Evolutionary conservation across 1,140 invertebrate species (phyloP).

Genomic region (Drosophila kepulauana): DNA sequence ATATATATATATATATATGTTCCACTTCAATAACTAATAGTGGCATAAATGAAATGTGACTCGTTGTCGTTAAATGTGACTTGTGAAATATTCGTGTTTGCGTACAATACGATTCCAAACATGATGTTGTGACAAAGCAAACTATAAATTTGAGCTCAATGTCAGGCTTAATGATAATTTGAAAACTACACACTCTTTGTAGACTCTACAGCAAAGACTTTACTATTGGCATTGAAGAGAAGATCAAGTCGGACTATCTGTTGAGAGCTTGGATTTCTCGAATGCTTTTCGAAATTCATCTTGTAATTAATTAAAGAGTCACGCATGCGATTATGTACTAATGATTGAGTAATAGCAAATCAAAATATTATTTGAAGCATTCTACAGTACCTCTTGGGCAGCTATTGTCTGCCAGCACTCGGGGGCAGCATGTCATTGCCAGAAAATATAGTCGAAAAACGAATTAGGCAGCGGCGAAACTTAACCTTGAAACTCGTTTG

Average conservation of each 20-base stretch:
- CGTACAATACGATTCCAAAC: constrained; percentile 12
- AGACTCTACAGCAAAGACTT: constrained; percentile 39
- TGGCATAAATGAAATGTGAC: not conserved
- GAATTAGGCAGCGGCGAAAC: constrained; percentile 61
- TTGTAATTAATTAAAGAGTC: constrained; percentile 64
- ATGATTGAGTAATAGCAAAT: constrained; percentile 2
- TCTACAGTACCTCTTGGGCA: too few relatives aligned
- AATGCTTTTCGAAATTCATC: constrained; percentile 14
- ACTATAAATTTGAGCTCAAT: constrained; percentile 68
- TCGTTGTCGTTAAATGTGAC: constrained; percentile 9
- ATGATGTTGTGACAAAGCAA: constrained; percentile 25
- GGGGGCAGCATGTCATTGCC: not conserved
- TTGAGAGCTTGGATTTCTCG: not conserved
- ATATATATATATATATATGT: not conserved
- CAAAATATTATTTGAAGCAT: too few relatives aligned
- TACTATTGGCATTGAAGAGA: constrained; percentile 53
- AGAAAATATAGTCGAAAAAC: constrained; percentile 28
- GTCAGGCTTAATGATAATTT: constrained; percentile 68
- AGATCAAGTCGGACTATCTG: constrained; percentile 9
- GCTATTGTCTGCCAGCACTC: too few relatives aligned
- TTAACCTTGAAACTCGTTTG: constrained; percentile 73
- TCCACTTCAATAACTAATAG: constrained; percentile 18
- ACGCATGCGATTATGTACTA: constrained; percentile 33
- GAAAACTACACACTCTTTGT: constrained; percentile 43
- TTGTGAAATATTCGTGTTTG: constrained; percentile 30